Evolutionary conservation across 2,113 vertebrate genomes (phyloP).

Genomic region (Chlamydotis undulata): DNA sequence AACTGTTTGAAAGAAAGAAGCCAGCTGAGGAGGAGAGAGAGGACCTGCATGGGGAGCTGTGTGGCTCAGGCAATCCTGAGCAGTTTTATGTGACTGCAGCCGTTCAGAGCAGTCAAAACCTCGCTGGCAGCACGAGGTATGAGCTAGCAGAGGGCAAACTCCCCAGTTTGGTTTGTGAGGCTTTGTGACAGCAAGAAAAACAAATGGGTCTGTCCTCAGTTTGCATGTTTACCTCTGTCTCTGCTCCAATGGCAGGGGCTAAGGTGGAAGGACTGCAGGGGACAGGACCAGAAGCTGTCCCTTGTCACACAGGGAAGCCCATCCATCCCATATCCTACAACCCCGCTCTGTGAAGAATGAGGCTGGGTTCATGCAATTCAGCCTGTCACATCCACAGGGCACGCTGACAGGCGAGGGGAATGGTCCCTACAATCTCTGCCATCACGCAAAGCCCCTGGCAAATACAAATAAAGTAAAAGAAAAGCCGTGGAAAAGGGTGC

Average conservation of each 20-base stretch:
- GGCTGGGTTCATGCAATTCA: background rate
- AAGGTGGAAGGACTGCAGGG: background rate
- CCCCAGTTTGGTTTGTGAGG: background rate
- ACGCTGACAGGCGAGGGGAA: background rate
- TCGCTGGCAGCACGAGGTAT: background rate
- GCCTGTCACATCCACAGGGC: background rate
- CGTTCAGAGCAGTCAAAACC: background rate
- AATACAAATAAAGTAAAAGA: background rate
- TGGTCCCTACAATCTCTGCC: background rate
- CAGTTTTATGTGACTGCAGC: rapidly evolving
- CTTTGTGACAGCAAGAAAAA: background rate
- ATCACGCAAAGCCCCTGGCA: background rate
- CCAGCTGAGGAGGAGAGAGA: constrained; percentile 14
- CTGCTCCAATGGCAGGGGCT: background rate
- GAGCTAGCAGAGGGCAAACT: background rate
- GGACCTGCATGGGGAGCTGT: background rate
- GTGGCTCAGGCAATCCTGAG: background rate
- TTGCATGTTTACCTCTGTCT: background rate
- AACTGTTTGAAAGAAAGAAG: constrained; percentile 37
- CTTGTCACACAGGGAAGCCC: background rate
- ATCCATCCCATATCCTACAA: background rate
- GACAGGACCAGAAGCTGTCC: background rate
- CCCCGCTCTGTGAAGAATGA: rapidly evolving
- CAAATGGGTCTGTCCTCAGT: background rate
- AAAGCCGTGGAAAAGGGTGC: background rate